Conservation (phyloP, 64 coral and sea anemone species). For the Montipora efflorescens region DNA sequence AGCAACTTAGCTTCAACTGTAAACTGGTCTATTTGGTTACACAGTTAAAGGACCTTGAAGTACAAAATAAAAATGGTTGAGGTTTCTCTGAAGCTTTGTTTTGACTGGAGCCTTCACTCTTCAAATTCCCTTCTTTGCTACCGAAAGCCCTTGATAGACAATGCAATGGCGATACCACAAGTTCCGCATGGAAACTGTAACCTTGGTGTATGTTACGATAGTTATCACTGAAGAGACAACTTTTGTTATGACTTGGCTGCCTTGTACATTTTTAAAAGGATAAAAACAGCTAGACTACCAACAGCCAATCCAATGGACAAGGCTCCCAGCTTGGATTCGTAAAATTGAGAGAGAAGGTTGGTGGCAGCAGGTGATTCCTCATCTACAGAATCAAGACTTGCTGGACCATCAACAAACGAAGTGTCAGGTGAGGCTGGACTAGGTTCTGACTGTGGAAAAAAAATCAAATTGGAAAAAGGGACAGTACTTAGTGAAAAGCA, state of each 20-base stretch:
- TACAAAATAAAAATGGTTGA: too few species aligned
- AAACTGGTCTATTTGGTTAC: too few species aligned
- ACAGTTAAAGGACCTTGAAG: too few species aligned
- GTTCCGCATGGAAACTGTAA: background rate
- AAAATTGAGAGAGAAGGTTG: slow-evolving; percentile 21
- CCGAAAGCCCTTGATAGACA: background rate
- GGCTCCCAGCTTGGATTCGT: slow-evolving; percentile 47
- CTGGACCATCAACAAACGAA: background rate
- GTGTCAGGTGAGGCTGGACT: background rate
- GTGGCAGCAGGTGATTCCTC: background rate
- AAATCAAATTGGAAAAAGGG: background rate
- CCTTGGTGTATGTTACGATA: background rate
- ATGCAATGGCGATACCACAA: background rate
- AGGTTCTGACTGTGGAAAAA: background rate
- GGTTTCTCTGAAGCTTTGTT: too few species aligned
- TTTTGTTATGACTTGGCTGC: background rate
- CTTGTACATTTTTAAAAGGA: slow-evolving; percentile 69
- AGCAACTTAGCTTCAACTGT: too few species aligned
- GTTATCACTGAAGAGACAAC: background rate
- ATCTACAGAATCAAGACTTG: background rate
- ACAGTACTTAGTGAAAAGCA: background rate
- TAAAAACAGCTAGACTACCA: slow-evolving; percentile 61
- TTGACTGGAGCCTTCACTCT: background rate
- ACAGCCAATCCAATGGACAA: slow-evolving; percentile 63
- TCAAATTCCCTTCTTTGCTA: background rate